These are phyloP conservation scores for Oxygymnocypris stewartii DNA, from an alignment of 2,113 vertebrate species.

Conservation along the genomic window DNA sequence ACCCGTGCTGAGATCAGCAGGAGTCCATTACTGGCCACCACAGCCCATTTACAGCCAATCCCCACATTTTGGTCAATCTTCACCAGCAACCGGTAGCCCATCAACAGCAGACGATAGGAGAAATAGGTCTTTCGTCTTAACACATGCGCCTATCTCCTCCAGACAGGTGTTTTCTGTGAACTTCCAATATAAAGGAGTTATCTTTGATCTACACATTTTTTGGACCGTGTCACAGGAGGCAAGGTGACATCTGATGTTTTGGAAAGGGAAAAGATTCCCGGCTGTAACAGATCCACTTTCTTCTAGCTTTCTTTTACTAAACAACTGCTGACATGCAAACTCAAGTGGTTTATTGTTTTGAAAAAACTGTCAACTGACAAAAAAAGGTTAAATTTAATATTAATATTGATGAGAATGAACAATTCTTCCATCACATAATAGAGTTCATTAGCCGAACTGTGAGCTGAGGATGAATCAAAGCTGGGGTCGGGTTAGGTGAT, in stretches of 20 bases:
- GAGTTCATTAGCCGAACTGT: not conserved
- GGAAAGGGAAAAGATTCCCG: not conserved
- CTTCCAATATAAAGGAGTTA: slow-evolving; percentile 67
- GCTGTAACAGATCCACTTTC: slow-evolving; percentile 4
- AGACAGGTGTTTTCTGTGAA: slow-evolving; percentile 71
- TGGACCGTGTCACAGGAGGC: not conserved
- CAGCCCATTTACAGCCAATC: slow-evolving; percentile 78
- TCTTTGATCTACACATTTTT: slow-evolving; percentile 64
- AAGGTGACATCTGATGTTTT: slow-evolving; percentile 27
- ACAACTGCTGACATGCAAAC: not conserved
- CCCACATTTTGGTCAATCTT: slow-evolving; percentile 74
- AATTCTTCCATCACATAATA: not conserved
- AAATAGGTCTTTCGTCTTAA: slow-evolving; percentile 66
- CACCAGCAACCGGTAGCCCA: slow-evolving; percentile 68
- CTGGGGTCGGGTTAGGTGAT: not conserved
- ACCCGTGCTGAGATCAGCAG: slow-evolving; percentile 74
- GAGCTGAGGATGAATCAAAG: not conserved
- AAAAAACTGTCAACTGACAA: not conserved
- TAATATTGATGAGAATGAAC: not conserved
- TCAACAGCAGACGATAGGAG: slow-evolving; percentile 69
- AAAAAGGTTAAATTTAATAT: not conserved
- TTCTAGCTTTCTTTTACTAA: not conserved
- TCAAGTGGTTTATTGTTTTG: not conserved
- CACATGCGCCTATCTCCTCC: slow-evolving; percentile 69
- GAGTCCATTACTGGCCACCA: slow-evolving; percentile 77